These are phyloP conservation scores for Cygnus olor DNA, from an alignment of 2,797 vertebrate species.

Conservation along the genomic window DNA sequence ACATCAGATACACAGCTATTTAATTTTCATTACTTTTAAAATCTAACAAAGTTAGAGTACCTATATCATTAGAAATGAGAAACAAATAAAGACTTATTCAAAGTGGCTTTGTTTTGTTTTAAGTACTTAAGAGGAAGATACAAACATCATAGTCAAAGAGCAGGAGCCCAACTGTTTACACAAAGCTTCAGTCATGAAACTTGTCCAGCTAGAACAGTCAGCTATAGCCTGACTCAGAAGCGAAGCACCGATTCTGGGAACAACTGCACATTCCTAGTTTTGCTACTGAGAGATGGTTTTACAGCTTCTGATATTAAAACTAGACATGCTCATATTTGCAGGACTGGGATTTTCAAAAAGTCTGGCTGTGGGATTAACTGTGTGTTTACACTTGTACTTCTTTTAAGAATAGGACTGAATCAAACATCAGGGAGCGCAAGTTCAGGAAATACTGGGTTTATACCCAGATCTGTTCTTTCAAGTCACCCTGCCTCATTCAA, in stretches of 20 bases:
- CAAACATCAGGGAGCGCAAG: accelerated
- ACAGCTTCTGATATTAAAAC: neutral
- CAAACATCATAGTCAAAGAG: neutral
- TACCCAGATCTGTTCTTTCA: neutral
- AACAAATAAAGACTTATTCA: neutral
- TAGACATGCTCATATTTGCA: neutral
- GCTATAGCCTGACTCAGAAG: neutral
- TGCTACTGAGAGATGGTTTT: neutral
- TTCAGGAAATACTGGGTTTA: neutral
- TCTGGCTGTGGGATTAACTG: neutral
- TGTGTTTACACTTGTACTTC: neutral
- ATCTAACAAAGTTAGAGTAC: neutral
- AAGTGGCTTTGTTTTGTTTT: neutral
- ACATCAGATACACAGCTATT: neutral
- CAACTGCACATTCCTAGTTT: neutral
- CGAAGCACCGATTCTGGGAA: neutral
- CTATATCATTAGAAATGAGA: neutral
- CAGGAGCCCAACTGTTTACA: neutral
- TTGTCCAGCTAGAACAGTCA: accelerated
- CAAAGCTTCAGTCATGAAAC: neutral
- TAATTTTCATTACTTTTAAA: neutral
- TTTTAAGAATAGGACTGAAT: neutral
- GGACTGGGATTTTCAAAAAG: neutral
- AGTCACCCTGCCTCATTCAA: neutral
- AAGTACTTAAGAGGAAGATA: neutral